Conservation (phyloP, 2,797 vertebrate species). For the Mus minutoides region DNA sequence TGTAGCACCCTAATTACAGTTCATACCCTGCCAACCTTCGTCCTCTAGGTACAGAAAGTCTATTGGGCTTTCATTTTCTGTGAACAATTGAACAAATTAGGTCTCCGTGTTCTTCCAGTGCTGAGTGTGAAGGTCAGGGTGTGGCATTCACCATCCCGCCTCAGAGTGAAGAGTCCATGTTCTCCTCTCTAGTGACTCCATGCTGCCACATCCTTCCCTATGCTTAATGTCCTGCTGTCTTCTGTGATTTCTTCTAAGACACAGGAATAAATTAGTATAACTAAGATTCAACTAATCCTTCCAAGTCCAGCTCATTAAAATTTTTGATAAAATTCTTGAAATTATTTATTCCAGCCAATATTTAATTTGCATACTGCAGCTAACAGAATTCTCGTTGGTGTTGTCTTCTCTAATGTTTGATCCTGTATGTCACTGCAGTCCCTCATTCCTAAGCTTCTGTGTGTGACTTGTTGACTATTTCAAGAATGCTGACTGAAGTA, state of each 20-base stretch:
- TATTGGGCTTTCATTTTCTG: neutral
- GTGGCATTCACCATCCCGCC: neutral
- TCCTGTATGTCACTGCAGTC: neutral
- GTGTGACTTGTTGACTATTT: neutral
- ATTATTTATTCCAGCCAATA: conserved; percentile 49
- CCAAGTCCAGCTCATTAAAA: neutral
- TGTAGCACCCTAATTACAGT: neutral
- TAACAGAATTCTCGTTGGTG: conserved; percentile 21
- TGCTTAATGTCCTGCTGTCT: neutral
- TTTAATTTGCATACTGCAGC: conserved; percentile 8
- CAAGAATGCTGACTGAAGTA: neutral
- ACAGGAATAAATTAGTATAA: neutral
- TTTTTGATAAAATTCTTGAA: conserved; percentile 34
- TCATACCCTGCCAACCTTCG: neutral
- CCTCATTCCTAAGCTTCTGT: conserved; percentile 43
- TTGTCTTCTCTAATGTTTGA: conserved; percentile 47
- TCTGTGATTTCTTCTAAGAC: neutral
- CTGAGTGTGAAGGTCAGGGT: neutral
- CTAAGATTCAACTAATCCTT: neutral
- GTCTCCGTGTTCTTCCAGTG: neutral
- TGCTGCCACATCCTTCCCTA: neutral
- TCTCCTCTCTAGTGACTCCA: neutral
- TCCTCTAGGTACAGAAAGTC: neutral
- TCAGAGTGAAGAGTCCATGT: too few relatives aligned
- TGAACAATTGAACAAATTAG: neutral